phyloP scores from a whole-genome alignment of 2,797 vertebrate species.

The Sebastes reedi region DNA sequence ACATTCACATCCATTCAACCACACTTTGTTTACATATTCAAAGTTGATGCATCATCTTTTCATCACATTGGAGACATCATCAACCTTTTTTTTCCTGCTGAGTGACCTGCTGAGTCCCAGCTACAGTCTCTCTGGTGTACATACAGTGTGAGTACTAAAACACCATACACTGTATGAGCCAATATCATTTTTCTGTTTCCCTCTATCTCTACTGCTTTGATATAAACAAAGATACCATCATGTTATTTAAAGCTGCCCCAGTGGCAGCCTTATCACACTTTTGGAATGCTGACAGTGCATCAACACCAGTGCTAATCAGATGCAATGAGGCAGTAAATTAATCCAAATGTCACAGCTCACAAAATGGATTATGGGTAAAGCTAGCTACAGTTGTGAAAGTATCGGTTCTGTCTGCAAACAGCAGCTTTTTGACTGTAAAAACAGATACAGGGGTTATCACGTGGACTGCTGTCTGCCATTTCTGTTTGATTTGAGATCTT shows the following conservation, averaged over 20 bases:
- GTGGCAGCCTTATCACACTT: slow-evolving; percentile 39
- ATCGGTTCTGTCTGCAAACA: slow-evolving; percentile 20
- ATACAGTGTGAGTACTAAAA: slow-evolving; percentile 2
- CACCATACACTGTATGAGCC: not conserved
- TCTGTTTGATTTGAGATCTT: not conserved
- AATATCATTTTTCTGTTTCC: slow-evolving; percentile 18
- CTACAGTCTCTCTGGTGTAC: not conserved
- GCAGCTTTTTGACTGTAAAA: not conserved
- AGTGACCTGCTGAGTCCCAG: not conserved
- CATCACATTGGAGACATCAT: not conserved
- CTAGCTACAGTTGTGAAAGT: slow-evolving; percentile 6
- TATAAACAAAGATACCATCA: slow-evolving; percentile 60
- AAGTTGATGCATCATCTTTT: not conserved
- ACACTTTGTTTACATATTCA: not conserved
- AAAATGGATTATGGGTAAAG: slow-evolving; percentile 43
- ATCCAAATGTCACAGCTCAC: slow-evolving; percentile 52
- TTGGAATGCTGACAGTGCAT: slow-evolving; percentile 43
- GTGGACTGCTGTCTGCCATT: not conserved
- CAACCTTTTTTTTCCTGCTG: not conserved
- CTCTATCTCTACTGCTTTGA: slow-evolving; percentile 14
- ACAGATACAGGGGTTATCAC: not conserved
- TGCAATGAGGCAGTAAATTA: slow-evolving; percentile 57
- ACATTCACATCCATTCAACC: not conserved
- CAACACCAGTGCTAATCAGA: slow-evolving; percentile 50
- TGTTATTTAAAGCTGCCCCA: slow-evolving; percentile 49